These are phyloP conservation scores for Eolophus roseicapilla DNA, from an alignment of 2,113 vertebrate genomes.

Conservation along the genomic window DNA sequence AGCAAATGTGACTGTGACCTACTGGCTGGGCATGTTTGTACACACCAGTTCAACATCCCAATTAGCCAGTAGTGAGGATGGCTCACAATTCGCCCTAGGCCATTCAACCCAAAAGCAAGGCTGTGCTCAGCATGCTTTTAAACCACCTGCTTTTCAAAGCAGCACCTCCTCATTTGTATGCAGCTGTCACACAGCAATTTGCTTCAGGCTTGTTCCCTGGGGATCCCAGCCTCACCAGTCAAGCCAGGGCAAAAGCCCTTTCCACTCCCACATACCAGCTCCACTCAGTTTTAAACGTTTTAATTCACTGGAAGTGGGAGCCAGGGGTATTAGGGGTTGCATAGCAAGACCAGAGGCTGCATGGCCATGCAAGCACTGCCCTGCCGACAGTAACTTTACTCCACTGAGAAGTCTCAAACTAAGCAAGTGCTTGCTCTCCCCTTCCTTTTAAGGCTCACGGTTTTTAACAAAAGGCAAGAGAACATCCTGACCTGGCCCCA, in stretches of 20 bases:
- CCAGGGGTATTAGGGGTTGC: too few relatives aligned
- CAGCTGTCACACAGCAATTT: neutral
- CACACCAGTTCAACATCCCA: neutral
- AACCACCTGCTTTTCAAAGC: neutral
- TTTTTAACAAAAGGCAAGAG: neutral
- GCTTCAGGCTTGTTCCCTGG: neutral
- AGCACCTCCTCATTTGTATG: rapidly evolving
- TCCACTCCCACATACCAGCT: neutral
- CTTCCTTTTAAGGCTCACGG: neutral
- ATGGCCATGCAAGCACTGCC: neutral
- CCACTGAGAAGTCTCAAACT: neutral
- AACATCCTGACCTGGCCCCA: neutral
- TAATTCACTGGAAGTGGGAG: neutral
- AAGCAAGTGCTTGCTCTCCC: neutral
- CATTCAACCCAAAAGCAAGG: neutral
- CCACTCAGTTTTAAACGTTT: neutral
- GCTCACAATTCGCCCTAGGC: neutral
- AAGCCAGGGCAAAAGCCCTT: neutral
- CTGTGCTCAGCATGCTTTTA: neutral
- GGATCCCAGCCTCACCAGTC: neutral
- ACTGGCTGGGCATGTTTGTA: neutral
- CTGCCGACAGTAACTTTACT: neutral
- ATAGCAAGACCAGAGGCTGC: neutral
- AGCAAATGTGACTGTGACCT: neutral
- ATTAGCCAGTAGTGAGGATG: neutral